phyloP scores from a whole-genome alignment of 2,113 vertebrate genomes.

The Scortum barcoo region DNA sequence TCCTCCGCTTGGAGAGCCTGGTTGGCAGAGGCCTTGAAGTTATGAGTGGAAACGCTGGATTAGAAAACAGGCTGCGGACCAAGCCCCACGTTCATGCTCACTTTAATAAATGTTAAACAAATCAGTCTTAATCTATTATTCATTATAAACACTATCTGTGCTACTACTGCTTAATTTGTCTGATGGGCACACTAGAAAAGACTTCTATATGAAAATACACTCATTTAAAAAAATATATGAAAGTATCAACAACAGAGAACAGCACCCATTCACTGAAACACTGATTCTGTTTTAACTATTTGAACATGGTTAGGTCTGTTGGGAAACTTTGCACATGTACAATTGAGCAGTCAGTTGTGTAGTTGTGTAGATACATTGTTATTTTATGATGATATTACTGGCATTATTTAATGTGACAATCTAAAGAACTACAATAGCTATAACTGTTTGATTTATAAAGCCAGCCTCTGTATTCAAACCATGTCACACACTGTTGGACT shows the following conservation, averaged over 20 bases:
- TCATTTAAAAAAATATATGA: background rate
- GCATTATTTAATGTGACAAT: too few species aligned
- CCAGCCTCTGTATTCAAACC: too few species aligned
- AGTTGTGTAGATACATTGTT: too few species aligned
- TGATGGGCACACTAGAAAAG: background rate
- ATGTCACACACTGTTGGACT: too few species aligned
- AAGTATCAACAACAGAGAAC: background rate
- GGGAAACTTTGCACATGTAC: too few species aligned
- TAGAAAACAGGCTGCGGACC: constrained; percentile 35
- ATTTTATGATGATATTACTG: too few species aligned
- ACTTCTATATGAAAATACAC: background rate
- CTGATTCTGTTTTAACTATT: too few species aligned
- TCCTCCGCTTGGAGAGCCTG: constrained; percentile 75
- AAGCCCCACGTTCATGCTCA: background rate
- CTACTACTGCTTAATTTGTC: background rate
- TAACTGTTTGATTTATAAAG: too few species aligned
- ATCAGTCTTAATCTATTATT: constrained; percentile 22
- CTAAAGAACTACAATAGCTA: too few species aligned
- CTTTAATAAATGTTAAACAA: constrained; percentile 16
- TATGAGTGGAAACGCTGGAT: constrained; percentile 40
- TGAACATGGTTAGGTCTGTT: too few species aligned
- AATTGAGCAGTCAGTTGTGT: too few species aligned
- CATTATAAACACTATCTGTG: background rate
- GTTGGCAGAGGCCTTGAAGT: constrained; percentile 35
- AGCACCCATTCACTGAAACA: too few species aligned